Base-by-base conservation (phyloP, 2,888 invertebrate species). In the Xylophagus ater region DNA sequence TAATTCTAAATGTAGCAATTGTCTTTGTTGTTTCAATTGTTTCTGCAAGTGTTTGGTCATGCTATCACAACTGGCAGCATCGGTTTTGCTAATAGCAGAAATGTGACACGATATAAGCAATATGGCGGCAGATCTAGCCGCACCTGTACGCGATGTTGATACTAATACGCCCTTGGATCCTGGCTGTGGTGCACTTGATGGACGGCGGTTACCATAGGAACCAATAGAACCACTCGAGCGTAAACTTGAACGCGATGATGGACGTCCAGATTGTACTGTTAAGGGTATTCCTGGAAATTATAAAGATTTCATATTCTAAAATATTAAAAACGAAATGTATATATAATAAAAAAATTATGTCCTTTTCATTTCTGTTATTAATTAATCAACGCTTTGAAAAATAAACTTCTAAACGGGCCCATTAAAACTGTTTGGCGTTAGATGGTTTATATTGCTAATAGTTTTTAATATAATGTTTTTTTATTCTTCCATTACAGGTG, bases 101-200 rank as follows among this genome's bases (percentile, higher is more conserved):
- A 82, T 78, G 72, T 82, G 82, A 74, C 82, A 84, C 76, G 86
- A 86, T 76, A 86, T 84, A 73, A 87, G 81, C 82, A 87, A 85
- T 81, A 87, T 85, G 81, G 86, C 86, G 73, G 86, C 86, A 72
- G 83, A 77, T 69, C 85, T 81, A 70, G 86, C 86, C 77, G 85
- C 85, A 85, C 86, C 86, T 86, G 85, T 83, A 72, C 86, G 78
- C 64, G 85, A 85, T 58, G 81, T 77, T 59, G 82, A 77, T 59
- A 81, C 79, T 55, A 78, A 65, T 58, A 78, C 76, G 62, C 78
- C 81, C 55, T 77, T 78, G 54, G 72, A 71, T 47, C 71, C 72
- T 49, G 60, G 58, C 26, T 54, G 62, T 58, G 68, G 66, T 55
- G 71, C 69, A 61, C 75, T 70, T 32, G 65, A 65, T 44, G 61